Conservation (phyloP, 2,113 vertebrate species). For the Psephotus haematonotus region DNA sequence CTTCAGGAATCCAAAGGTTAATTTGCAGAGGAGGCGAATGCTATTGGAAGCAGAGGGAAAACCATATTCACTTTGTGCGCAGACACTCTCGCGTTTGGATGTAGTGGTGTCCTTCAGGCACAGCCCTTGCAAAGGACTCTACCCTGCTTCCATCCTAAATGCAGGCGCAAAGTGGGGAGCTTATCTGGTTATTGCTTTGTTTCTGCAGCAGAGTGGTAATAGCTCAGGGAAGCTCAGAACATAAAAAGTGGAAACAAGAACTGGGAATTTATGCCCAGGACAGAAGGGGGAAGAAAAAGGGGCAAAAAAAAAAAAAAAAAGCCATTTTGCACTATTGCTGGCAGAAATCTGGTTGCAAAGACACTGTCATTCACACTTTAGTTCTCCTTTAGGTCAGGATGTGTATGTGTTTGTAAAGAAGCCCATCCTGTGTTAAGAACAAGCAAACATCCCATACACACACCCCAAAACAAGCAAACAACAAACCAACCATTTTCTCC, state of each 20-base stretch:
- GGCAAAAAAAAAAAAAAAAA: not conserved
- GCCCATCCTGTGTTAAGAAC: not conserved
- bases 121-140: not conserved
- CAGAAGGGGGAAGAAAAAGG: too few relatives aligned
- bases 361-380: not conserved
- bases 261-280: not conserved
- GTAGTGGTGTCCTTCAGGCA: not conserved
- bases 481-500: not conserved
- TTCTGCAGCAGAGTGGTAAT: not conserved
- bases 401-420: not conserved
- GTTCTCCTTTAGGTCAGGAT: not conserved
- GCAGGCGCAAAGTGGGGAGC: not conserved
- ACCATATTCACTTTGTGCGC: accelerated
- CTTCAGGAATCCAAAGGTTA: not conserved
- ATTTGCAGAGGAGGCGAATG: not conserved
- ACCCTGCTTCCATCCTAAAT: not conserved
- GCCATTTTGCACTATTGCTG: not conserved
- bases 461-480: not conserved
- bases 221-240: not conserved
- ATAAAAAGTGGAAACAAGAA: not conserved
- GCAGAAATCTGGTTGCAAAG: not conserved
- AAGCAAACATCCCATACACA: not conserved
- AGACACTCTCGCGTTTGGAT: not conserved
- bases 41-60: not conserved
- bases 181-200: not conserved